Evolutionary conservation across 2,797 vertebrate genomes (phyloP).

Genomic region (Zenarchopterus dispar): DNA sequence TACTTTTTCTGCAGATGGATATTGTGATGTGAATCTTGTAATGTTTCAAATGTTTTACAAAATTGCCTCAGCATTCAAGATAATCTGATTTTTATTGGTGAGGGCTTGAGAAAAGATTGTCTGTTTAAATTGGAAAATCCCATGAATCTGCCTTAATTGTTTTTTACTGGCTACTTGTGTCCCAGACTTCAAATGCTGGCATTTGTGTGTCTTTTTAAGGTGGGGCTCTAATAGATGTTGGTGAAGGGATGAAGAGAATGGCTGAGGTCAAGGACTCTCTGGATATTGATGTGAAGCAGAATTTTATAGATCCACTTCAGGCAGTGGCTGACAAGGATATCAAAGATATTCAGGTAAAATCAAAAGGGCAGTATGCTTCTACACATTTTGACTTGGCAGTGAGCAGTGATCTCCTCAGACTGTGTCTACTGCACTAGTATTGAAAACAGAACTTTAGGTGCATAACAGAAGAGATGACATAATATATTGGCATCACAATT

Average conservation of each 20-base stretch:
- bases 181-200: not conserved
- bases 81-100: too few relatives aligned
- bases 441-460: not conserved
- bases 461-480: not conserved
- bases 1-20: too few relatives aligned
- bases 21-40: too few relatives aligned
- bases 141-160: not conserved
- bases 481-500: not conserved
- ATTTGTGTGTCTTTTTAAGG: slow-evolving; percentile 71
- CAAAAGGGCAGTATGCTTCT: slow-evolving; percentile 2
- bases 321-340: slow-evolving; percentile 94
- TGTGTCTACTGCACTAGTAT: not conserved
- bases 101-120: too few relatives aligned
- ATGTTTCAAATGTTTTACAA: too few relatives aligned
- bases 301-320: slow-evolving; percentile 97
- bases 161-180: not conserved
- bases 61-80: too few relatives aligned
- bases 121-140: too few relatives aligned
- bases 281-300: slow-evolving; percentile 98
- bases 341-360: slow-evolving; percentile 94
- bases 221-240: slow-evolving; percentile 89
- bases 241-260: slow-evolving; percentile 93
- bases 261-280: slow-evolving; percentile 93
- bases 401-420: slow-evolving; percentile 21
- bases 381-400: not conserved